A percentile compares a stretch with the other conserved stretches of the same genome.
Conservation (phyloP, 2,113 vertebrate genomes). For the Pterocles orientalis region DNA sequence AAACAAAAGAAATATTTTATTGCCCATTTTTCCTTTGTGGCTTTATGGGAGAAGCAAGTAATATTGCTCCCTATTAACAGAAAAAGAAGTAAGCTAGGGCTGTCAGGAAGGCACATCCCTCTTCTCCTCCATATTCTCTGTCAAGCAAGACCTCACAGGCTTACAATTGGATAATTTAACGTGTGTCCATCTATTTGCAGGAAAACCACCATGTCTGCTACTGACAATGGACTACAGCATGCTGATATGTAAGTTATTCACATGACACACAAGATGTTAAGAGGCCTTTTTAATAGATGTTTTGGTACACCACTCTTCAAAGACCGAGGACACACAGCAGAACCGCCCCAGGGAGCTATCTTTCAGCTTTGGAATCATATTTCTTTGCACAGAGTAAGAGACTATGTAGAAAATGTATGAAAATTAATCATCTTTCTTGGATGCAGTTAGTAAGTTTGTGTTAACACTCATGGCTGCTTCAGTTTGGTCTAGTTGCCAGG, state of each 20-base stretch:
- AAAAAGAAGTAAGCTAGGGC: not conserved
- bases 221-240: not conserved
- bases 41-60: not conserved
- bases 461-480: not conserved
- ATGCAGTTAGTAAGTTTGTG: not conserved
- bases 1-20: not conserved
- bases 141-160: not conserved
- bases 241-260: not conserved
- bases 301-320: not conserved
- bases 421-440: not conserved
- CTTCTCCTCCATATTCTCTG: not conserved
- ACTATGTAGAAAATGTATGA: not conserved
- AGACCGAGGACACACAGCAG: not conserved
- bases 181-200: not conserved
- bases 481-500: not conserved
- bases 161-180: not conserved
- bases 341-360: not conserved
- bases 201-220: not conserved
- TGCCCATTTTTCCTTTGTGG: not conserved
- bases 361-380: not conserved
- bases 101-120: not conserved
- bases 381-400: not conserved
- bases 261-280: not conserved
- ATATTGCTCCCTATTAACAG: not conserved
- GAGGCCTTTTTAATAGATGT: not conserved